These are phyloP conservation scores for Parapristionchus giblindavisi DNA, from an alignment of 2,888 invertebrate species.

Conservation along the genomic window DNA sequence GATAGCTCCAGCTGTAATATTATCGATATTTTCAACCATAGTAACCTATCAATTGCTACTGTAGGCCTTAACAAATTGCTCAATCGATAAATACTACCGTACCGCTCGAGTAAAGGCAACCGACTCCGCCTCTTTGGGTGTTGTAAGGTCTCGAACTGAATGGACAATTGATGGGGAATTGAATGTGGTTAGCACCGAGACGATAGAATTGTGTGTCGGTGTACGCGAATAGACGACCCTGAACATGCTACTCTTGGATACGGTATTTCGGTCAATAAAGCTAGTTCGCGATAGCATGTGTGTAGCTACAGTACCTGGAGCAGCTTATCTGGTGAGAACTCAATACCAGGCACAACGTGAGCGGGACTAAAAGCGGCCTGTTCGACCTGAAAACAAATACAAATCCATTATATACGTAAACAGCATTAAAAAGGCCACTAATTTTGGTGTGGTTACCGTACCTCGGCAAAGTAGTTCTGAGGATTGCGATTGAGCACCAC, in stretches of 20 bases:
- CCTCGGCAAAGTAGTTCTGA: conserved; percentile 64
- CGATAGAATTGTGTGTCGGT: conserved; percentile 90
- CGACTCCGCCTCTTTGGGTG: conserved; percentile 89
- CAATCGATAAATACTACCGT: too few relatives aligned
- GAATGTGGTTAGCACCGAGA: conserved; percentile 88
- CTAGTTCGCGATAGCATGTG: neutral
- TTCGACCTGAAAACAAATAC: conserved; percentile 57
- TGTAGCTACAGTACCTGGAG: conserved; percentile 55
- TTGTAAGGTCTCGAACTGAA: conserved; percentile 76
- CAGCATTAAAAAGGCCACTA: neutral
- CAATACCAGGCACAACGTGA: conserved; percentile 69
- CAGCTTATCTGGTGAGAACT: conserved; percentile 70
- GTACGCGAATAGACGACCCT: conserved; percentile 75
- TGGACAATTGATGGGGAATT: conserved; percentile 92
- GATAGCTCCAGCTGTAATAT: conserved; percentile 79
- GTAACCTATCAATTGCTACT: too few relatives aligned
- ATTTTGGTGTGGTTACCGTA: neutral
- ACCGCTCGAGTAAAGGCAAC: conserved; percentile 81
- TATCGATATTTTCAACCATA: too few relatives aligned
- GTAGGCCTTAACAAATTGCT: too few relatives aligned
- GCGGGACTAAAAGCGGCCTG: conserved; percentile 69
- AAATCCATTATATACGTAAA: neutral
- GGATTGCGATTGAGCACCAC: conserved; percentile 65
- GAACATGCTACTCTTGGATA: neutral
- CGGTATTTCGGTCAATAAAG: too few relatives aligned